A percentile compares a stretch with the other conserved stretches of the same genome.
These are phyloP conservation scores for Triplophysa yarkandensis DNA, from an alignment of 2,797 vertebrate genomes.

Conservation along the genomic window DNA sequence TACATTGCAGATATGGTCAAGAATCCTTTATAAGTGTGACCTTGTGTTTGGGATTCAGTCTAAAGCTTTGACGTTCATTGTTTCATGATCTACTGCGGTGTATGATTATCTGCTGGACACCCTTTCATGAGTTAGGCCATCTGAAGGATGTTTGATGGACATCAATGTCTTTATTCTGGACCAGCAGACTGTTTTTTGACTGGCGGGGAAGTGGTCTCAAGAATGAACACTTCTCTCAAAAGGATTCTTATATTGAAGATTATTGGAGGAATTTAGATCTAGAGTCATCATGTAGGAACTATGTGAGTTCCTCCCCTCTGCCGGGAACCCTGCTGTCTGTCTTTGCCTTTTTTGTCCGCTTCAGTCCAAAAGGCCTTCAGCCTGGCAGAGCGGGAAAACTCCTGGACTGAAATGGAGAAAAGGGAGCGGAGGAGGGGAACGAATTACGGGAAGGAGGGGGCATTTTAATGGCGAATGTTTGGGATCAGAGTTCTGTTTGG, in stretches of 20 bases:
- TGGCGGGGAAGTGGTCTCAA: neutral
- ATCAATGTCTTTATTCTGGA: neutral
- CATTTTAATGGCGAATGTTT: neutral
- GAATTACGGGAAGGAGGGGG: constrained; percentile 44
- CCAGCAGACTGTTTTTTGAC: neutral
- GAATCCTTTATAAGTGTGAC: neutral
- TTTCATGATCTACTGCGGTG: neutral
- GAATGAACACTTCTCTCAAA: neutral
- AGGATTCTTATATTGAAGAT: too few relatives aligned
- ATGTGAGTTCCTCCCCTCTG: neutral
- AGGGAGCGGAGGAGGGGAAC: constrained; percentile 52
- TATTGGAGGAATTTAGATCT: too few relatives aligned
- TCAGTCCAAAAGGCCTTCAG: constrained; percentile 48
- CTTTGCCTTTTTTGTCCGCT: constrained; percentile 21
- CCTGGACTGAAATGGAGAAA: constrained; percentile 40
- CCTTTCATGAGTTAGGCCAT: constrained; percentile 7
- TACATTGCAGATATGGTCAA: neutral
- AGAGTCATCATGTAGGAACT: constrained; percentile 25
- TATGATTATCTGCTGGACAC: constrained; percentile 1
- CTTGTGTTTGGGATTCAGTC: neutral
- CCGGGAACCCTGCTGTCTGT: constrained; percentile 27
- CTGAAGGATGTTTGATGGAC: neutral
- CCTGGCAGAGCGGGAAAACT: constrained; percentile 74
- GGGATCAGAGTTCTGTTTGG: constrained; percentile 49
- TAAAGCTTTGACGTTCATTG: neutral